Base-by-base conservation (phyloP, 1,140 invertebrate genomes). In the Hylaeus volcanicus region DNA sequence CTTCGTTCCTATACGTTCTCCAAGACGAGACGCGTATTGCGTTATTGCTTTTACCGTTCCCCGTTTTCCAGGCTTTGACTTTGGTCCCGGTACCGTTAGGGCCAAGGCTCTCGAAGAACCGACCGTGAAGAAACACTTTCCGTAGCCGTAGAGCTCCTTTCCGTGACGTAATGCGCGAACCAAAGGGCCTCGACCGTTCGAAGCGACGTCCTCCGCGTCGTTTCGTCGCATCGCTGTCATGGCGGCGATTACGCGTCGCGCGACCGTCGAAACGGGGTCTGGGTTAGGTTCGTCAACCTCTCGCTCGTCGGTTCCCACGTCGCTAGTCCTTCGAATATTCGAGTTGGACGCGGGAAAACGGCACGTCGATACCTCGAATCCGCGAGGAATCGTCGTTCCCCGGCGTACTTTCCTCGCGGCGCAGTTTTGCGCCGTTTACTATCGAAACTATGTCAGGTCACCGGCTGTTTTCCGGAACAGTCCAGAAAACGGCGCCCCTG, bases 51-150 rank as follows among this genome's bases (percentile, higher is more conserved):
- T 83, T 80, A 85, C 79, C 79, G 75, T 86, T 86, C 68, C 39
- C 73, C 79, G 61, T 68, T 87, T 63, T 74, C 43, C 39, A 56
- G 37, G 6, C 69, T 84, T 78, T 79, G 55, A 84, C 64, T 81
- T 80, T 88, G 78, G 85, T 74, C 74, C 85, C 45, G 71, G 83
- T 88, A 79, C 85, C 79, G 85, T 88, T 88, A 87, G 70, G 76
- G 73, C 58, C 72, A 72, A 61, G 48, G 56, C 39, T 72, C 73
- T 86, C 71, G 39, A 77, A 74, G 70, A 76, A 72, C 73, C 81
- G 77, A 86, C 70, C 68, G 66, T 75, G 85, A 87, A 86, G 79
- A 84, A 85, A 87, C 79, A 87, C 82, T 87, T 84, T 84, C 81
- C 64, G 86, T 84, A 87, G 61, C 77, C 81, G 74, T 77, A 56